phyloP scores from a whole-genome alignment of 2,888 invertebrate genomes.

The Watsonalla cultraria region DNA sequence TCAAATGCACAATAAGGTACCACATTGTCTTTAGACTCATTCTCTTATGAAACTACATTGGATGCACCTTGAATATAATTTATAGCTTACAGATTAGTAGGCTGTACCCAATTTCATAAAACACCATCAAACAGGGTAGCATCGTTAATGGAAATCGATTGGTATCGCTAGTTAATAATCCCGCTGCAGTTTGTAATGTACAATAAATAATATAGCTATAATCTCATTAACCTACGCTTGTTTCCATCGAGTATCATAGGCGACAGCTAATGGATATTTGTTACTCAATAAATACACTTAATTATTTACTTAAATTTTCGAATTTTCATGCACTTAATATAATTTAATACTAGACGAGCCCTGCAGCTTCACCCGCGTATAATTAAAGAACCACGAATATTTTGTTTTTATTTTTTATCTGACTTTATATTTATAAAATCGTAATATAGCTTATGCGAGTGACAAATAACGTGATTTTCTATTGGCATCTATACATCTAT shows the following conservation, averaged over 20 bases:
- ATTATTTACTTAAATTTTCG: too few relatives aligned
- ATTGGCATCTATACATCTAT: too few relatives aligned
- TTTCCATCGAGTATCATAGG: background rate
- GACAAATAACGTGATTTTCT: too few relatives aligned
- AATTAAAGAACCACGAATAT: too few relatives aligned
- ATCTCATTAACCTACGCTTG: conserved; percentile 29
- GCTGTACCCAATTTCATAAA: conserved; percentile 23
- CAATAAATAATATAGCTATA: conserved; percentile 33
- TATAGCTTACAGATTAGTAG: background rate
- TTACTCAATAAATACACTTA: background rate
- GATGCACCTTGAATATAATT: background rate
- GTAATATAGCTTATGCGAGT: too few relatives aligned
- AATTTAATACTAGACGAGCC: too few relatives aligned
- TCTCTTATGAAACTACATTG: background rate
- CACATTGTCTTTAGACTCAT: background rate
- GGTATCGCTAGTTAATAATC: conserved; percentile 31
- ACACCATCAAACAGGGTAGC: conserved; percentile 21
- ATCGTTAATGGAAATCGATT: conserved; percentile 27
- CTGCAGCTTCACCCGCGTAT: too few relatives aligned
- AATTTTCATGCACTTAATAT: too few relatives aligned
- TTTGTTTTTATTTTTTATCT: too few relatives aligned
- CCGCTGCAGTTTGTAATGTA: conserved; percentile 27
- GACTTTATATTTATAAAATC: too few relatives aligned
- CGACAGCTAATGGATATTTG: background rate
- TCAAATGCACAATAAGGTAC: too few relatives aligned